phyloP scores from a whole-genome alignment of 2,113 vertebrate genomes.

The Centrocercus urophasianus region DNA sequence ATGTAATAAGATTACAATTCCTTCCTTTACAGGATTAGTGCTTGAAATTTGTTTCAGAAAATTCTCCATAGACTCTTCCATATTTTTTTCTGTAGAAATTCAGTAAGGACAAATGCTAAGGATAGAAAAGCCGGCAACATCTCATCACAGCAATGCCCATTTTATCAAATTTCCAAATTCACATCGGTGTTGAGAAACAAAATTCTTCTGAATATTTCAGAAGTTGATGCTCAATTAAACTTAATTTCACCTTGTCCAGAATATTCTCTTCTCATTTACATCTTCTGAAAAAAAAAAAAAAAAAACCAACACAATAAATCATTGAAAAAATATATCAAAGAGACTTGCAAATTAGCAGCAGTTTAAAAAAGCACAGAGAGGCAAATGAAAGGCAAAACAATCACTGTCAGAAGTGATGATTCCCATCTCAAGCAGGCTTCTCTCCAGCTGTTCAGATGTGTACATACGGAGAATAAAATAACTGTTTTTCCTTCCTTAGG shows the following conservation, averaged over 20 bases:
- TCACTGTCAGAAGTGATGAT: constrained; percentile 45
- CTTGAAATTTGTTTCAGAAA: not conserved
- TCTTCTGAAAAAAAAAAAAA: fast-evolving
- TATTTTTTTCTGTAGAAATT: not conserved
- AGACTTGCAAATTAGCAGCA: not conserved
- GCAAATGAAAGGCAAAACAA: constrained; percentile 26
- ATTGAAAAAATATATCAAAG: not conserved
- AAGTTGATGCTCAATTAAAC: not conserved
- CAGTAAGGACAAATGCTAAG: not conserved
- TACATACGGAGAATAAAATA: constrained; percentile 42
- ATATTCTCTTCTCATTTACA: not conserved
- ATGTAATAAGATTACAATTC: not conserved
- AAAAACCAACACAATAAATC: not conserved
- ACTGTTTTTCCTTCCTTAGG: constrained; percentile 35
- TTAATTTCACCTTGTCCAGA: not conserved
- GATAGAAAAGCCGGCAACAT: not conserved
- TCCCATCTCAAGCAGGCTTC: not conserved
- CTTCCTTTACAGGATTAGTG: not conserved
- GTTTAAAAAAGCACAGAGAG: not conserved
- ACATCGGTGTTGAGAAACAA: not conserved
- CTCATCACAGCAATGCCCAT: not conserved
- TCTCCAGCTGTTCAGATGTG: constrained; percentile 19
- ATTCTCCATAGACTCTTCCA: not conserved
- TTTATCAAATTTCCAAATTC: not conserved
- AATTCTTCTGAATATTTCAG: not conserved